Evolutionary conservation across 2,797 vertebrate species (phyloP).

Genomic region (Pseudotriccus pelzelni): DNA sequence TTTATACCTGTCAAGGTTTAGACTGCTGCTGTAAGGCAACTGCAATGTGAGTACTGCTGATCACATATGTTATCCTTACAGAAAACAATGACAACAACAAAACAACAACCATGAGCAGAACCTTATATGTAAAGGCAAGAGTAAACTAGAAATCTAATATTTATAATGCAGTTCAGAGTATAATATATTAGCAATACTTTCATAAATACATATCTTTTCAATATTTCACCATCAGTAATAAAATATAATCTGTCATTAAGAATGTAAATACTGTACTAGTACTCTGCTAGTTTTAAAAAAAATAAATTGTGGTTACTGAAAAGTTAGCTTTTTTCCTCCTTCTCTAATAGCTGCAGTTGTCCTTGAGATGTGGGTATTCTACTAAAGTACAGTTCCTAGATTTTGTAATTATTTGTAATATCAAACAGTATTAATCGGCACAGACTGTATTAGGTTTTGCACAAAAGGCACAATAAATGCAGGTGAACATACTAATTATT

Average conservation of each 20-base stretch:
- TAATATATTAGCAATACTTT: background rate
- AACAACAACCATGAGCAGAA: background rate
- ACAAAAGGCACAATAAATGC: slow-evolving; percentile 42
- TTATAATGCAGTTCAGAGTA: background rate
- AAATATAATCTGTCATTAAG: slow-evolving; percentile 12
- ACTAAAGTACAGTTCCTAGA: background rate
- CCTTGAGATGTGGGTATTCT: background rate
- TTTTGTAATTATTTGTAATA: background rate
- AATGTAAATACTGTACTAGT: background rate
- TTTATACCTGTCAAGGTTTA: background rate
- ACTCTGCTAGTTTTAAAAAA: background rate
- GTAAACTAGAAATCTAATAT: background rate
- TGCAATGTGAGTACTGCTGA: background rate
- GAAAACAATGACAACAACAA: background rate
- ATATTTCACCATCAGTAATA: background rate
- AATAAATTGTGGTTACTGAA: background rate
- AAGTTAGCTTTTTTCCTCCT: background rate
- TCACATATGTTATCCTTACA: background rate
- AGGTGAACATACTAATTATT: background rate
- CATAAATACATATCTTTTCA: background rate
- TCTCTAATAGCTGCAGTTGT: background rate
- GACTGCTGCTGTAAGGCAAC: background rate
- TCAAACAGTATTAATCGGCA: background rate
- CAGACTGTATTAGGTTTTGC: background rate
- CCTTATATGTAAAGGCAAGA: background rate